Evolutionary conservation across 2,113 vertebrate genomes (phyloP).

Genomic region (Caracal caracal): DNA sequence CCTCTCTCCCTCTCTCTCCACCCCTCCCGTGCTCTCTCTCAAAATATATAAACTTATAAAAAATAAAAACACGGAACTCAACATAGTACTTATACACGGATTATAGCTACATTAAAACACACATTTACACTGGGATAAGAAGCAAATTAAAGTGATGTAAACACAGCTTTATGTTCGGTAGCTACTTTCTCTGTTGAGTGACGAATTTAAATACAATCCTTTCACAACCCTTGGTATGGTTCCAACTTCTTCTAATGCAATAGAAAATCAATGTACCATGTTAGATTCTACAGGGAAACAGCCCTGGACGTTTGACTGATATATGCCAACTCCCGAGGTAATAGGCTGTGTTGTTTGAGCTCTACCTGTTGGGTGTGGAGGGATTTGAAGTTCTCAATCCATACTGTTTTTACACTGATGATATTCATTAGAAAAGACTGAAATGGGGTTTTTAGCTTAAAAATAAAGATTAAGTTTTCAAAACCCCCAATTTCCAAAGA

Average conservation of each 20-base stretch:
- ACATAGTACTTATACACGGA: neutral
- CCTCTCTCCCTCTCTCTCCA: too few relatives aligned
- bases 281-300: slow-evolving; percentile 10
- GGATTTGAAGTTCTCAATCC: slow-evolving; percentile 54
- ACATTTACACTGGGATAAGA: neutral
- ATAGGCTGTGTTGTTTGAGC: neutral
- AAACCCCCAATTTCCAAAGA: slow-evolving; percentile 68
- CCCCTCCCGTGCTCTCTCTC: too few relatives aligned
- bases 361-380: slow-evolving; percentile 57
- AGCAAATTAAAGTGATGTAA: slow-evolving; percentile 33
- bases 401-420: slow-evolving; percentile 11
- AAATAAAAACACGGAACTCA: neutral
- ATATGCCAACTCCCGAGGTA: neutral
- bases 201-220: slow-evolving; percentile 63
- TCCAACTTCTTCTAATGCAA: slow-evolving; percentile 61
- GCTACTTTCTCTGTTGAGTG: slow-evolving; percentile 58
- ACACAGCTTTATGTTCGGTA: slow-evolving; percentile 18
- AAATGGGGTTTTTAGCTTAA: neutral
- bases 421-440: slow-evolving; percentile 31
- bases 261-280: slow-evolving; percentile 66
- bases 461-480: slow-evolving; percentile 52
- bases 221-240: slow-evolving; percentile 37
- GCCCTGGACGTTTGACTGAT: neutral
- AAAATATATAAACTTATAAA: too few relatives aligned
- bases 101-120: neutral